Base-by-base conservation (phyloP, 2,797 vertebrate species). In the Channa striata region DNA sequence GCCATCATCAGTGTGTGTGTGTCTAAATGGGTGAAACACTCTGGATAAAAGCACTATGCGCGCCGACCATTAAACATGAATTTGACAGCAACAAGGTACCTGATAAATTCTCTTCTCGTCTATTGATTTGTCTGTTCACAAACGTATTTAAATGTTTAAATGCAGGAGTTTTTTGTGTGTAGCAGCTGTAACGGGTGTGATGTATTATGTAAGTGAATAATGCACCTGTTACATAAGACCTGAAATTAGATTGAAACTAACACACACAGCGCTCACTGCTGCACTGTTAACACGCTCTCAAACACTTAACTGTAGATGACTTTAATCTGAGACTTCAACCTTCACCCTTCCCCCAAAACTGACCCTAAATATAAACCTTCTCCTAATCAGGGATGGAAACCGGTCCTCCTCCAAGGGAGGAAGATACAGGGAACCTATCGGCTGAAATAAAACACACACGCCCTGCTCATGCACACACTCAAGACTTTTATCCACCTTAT, bases 351-450 rank as follows among this genome's bases (percentile, higher is more conserved):
- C 72, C 74, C 74, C 59, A 56, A 20, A 77, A 80, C 59, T 77
- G 19, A 68, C 81, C 72, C 86, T 91, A 91, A 85, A 90, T 88
- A 89, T 90, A 90, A 87, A 84, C 84, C 67, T 43, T 67, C 46
- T 84, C 89, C 89, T 84, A 87, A 87, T 82, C 72, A 59, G 88
- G 89, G 78, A 59, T 88, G 86, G 87, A 90, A 91, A 87, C 47
- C 37, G 0, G 23, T 52, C 53, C 23, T 54, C 48, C 30, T 56
- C 60, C 10, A 50, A 1, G 19, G 59, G 39, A 48, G 47, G 19
- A 54, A 21, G 47, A 20, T 16, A 17, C 47, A 34, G 13, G 71
- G 54, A 65, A 54, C 53, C 36, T 46, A 68, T 81, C 78, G 71
- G 65, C 61, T 76, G 58, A 68, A 67, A 52, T 81, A 62, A 77